A percentile compares a stretch with the other conserved stretches of the same genome.
phyloP scores from a whole-genome alignment of 2,113 vertebrate genomes.

The Stigmatopora nigra region DNA sequence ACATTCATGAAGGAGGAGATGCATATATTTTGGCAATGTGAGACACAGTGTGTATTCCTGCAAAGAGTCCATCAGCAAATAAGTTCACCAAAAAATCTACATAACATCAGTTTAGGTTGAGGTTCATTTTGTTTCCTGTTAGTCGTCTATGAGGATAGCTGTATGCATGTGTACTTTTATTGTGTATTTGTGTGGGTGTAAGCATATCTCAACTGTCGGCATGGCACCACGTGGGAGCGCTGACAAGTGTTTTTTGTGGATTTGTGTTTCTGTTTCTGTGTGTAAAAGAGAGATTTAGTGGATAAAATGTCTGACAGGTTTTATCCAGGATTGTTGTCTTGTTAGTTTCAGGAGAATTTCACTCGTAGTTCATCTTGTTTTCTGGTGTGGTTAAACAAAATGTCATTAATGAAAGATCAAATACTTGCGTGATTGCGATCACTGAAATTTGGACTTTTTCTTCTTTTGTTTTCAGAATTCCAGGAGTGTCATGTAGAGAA shows the following conservation, averaged over 20 bases:
- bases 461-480: background rate
- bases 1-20: background rate
- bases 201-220: constrained; percentile 60
- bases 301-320: background rate
- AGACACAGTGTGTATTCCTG: background rate
- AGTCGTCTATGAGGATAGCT: constrained; percentile 1
- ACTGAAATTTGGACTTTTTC: background rate
- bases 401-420: constrained; percentile 27
- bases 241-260: constrained; percentile 40
- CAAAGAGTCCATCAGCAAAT: constrained; percentile 1
- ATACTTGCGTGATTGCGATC: background rate
- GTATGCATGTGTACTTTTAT: constrained; percentile 42
- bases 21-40: background rate
- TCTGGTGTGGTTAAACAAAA: constrained; percentile 29
- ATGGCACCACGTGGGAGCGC: constrained; percentile 56
- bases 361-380: constrained; percentile 12
- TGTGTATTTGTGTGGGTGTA: constrained; percentile 24
- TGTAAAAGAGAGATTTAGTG: background rate
- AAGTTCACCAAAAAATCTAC: background rate
- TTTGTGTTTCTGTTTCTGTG: background rate
- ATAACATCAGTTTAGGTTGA: background rate
- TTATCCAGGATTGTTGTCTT: background rate
- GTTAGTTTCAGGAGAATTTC: background rate
- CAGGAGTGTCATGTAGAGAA: constrained; percentile 5
- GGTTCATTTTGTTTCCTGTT: background rate